Evolutionary conservation across 2,113 vertebrate species (phyloP).

Genomic region (Solenodon paradoxus): DNA sequence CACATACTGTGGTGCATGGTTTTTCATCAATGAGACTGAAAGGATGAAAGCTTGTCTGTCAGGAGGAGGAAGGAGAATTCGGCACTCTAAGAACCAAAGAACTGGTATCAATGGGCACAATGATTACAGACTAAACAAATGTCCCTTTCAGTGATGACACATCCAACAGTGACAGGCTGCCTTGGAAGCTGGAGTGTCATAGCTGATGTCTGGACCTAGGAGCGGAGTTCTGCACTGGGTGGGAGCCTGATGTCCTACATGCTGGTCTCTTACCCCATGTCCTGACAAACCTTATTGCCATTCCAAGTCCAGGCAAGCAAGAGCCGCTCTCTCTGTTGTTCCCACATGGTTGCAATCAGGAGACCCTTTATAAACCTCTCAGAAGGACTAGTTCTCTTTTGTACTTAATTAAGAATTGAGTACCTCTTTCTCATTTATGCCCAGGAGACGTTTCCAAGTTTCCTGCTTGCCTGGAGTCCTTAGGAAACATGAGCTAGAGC

Average conservation of each 20-base stretch:
- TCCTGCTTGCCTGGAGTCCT: not conserved
- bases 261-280: fast-evolving
- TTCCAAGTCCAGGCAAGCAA: not conserved
- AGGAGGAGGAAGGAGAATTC: not conserved
- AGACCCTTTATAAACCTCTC: not conserved
- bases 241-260: fast-evolving
- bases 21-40: not conserved
- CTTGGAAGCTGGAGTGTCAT: not conserved
- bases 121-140: not conserved
- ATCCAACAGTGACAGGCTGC: not conserved
- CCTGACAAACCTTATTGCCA: not conserved
- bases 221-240: not conserved
- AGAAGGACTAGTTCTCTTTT: not conserved
- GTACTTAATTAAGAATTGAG: not conserved
- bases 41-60: not conserved
- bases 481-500: not conserved
- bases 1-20: fast-evolving
- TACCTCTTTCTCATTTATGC: not conserved
- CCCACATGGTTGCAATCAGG: fast-evolving
- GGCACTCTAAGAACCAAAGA: not conserved
- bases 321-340: fast-evolving
- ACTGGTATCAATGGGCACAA: not conserved
- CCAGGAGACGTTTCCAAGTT: fast-evolving
- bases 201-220: not conserved
- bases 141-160: not conserved